phyloP scores from a whole-genome alignment of 2,888 invertebrate species.

The Lepidochrysops patricia region DNA sequence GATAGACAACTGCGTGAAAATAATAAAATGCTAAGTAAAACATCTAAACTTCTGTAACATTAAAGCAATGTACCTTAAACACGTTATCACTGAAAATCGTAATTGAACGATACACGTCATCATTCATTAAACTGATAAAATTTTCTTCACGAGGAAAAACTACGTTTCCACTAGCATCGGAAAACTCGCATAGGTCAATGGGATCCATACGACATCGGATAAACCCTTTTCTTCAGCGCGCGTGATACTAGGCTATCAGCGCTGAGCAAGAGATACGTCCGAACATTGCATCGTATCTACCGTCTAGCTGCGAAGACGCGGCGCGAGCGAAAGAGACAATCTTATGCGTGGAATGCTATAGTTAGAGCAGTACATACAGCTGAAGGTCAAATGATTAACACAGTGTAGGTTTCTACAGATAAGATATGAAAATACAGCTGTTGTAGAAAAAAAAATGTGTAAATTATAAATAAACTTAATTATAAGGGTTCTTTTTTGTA shows the following conservation, averaged over 20 bases:
- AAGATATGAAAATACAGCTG: slow-evolving; percentile 18
- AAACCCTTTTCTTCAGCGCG: slow-evolving; percentile 76
- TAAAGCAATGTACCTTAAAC: slow-evolving; percentile 19
- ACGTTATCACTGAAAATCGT: slow-evolving; percentile 3
- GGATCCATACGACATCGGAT: slow-evolving; percentile 68
- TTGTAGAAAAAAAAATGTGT: background rate
- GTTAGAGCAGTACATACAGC: slow-evolving; percentile 45
- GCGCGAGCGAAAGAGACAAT: slow-evolving; percentile 45
- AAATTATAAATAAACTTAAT: background rate
- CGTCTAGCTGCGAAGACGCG: slow-evolving; percentile 24
- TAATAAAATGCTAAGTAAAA: slow-evolving; percentile 26
- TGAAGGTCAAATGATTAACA: slow-evolving; percentile 68
- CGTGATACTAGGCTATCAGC: slow-evolving; percentile 70
- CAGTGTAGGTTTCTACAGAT: slow-evolving; percentile 43
- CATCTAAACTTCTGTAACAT: slow-evolving; percentile 21
- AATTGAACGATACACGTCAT: background rate
- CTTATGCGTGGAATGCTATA: slow-evolving; percentile 55
- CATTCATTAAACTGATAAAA: background rate
- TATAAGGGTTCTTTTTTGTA: background rate
- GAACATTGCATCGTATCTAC: slow-evolving; percentile 31
- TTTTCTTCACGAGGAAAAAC: slow-evolving; percentile 43
- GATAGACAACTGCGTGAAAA: slow-evolving; percentile 41
- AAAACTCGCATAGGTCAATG: slow-evolving; percentile 59
- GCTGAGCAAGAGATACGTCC: slow-evolving; percentile 45
- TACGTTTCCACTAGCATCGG: slow-evolving; percentile 42